Conservation (phyloP, 92 coral and sea anemone species). For the Ricordea florida region DNA sequence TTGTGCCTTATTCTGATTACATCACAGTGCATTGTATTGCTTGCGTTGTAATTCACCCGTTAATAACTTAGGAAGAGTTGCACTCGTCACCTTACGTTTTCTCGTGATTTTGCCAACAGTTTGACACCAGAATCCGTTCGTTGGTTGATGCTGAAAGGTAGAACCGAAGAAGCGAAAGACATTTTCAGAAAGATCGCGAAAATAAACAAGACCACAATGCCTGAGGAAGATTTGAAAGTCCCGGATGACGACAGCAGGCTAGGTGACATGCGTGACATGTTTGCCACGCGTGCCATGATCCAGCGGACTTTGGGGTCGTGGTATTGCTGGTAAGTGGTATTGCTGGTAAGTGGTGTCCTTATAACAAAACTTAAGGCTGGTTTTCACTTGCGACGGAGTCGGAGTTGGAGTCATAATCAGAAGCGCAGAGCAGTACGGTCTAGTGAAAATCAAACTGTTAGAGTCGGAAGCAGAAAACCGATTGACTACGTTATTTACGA, state of each 20-base stretch:
- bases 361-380: not conserved
- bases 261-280: constrained; percentile 70
- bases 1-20: no score
- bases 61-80: no score
- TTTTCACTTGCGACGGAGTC: not conserved
- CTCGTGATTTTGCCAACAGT: not conserved
- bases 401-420: not conserved
- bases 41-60: no score
- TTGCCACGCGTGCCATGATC: constrained; percentile 61
- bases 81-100: no score
- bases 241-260: constrained; percentile 24
- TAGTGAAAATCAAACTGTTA: no score
- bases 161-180: constrained; percentile 43
- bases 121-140: constrained; percentile 81
- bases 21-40: no score
- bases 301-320: constrained; percentile 67
- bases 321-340: constrained; percentile 66
- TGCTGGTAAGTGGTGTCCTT: not conserved
- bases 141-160: constrained; percentile 66
- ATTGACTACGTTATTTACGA: no score
- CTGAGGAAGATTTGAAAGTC: constrained; percentile 28
- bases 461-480: no score
- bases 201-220: constrained; percentile 58
- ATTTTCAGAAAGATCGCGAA: constrained; percentile 52
- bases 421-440: no score